A percentile compares a stretch with the other conserved stretches of the same genome.
These are phyloP conservation scores for Phorcus lineatus DNA, from an alignment of 2,888 invertebrate genomes.

Conservation along the genomic window DNA sequence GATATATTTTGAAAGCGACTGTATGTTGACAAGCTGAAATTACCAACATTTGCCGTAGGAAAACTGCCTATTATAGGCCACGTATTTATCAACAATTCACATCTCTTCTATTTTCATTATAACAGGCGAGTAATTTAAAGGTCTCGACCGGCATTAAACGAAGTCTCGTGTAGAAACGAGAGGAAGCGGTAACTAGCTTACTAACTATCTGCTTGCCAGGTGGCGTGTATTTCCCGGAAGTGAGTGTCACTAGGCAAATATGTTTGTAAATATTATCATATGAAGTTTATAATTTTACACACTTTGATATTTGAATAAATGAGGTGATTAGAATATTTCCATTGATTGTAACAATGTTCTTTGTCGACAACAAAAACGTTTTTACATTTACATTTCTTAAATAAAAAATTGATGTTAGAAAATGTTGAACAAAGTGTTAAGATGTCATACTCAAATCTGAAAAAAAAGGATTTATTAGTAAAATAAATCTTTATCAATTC, in stretches of 20 bases:
- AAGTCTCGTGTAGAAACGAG: background rate
- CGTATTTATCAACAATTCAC: constrained; percentile 17
- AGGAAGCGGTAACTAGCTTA: constrained; percentile 14
- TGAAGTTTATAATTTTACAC: background rate
- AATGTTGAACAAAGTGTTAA: too few relatives aligned
- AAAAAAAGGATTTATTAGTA: too few relatives aligned
- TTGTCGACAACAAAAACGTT: too few relatives aligned
- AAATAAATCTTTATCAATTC: too few relatives aligned
- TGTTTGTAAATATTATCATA: constrained; percentile 14
- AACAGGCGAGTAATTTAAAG: background rate
- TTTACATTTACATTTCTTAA: too few relatives aligned
- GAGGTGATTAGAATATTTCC: too few relatives aligned
- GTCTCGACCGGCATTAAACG: background rate
- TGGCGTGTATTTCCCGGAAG: constrained; percentile 14
- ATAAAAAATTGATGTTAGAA: too few relatives aligned
- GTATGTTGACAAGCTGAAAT: constrained; percentile 15
- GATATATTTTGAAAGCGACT: constrained; percentile 9
- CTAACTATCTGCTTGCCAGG: background rate
- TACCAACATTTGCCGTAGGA: constrained; percentile 14
- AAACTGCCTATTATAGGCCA: constrained; percentile 9
- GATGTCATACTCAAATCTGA: too few relatives aligned
- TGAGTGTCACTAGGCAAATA: constrained; percentile 10
- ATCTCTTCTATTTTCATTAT: background rate
- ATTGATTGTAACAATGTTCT: too few relatives aligned
- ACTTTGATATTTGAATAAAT: too few relatives aligned